Conservation (phyloP, 2,888 invertebrate species). For the Chromoteleia sp. region DNA sequence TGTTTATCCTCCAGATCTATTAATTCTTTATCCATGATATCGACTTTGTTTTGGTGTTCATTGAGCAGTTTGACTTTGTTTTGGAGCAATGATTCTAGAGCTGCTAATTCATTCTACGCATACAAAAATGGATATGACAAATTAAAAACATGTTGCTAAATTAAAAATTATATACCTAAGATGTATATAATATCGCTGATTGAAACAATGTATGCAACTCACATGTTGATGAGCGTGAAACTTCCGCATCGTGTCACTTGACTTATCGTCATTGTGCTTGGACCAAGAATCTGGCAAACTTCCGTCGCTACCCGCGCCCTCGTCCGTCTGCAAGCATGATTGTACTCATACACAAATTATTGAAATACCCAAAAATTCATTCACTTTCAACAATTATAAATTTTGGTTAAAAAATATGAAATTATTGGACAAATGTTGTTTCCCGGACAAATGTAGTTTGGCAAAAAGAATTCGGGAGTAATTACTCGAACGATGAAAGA, state of each 20-base stretch:
- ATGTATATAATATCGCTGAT: too few species aligned
- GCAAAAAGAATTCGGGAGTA: too few species aligned
- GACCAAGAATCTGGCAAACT: conserved; percentile 83
- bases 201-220: conserved; percentile 80
- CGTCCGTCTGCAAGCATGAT: conserved; percentile 82
- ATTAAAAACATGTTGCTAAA: too few species aligned
- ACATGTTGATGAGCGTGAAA: conserved; percentile 90
- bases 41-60: conserved; percentile 88
- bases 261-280: conserved; percentile 86
- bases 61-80: conserved; percentile 87
- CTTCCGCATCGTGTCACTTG: conserved; percentile 88
- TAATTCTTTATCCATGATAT: conserved; percentile 89
- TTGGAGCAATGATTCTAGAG: conserved; percentile 89
- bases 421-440: too few species aligned
- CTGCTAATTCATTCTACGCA: conserved; percentile 88
- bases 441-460: too few species aligned
- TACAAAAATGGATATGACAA: too few species aligned
- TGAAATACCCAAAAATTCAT: conserved; percentile 16
- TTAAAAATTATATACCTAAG: too few species aligned
- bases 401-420: too few species aligned
- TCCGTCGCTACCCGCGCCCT: conserved; percentile 79
- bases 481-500: too few species aligned
- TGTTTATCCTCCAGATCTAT: conserved; percentile 89
- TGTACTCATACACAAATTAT: conserved; percentile 40
- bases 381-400: too few species aligned